Base-by-base conservation (phyloP, 2,888 invertebrate genomes). In the Troides helena region DNA sequence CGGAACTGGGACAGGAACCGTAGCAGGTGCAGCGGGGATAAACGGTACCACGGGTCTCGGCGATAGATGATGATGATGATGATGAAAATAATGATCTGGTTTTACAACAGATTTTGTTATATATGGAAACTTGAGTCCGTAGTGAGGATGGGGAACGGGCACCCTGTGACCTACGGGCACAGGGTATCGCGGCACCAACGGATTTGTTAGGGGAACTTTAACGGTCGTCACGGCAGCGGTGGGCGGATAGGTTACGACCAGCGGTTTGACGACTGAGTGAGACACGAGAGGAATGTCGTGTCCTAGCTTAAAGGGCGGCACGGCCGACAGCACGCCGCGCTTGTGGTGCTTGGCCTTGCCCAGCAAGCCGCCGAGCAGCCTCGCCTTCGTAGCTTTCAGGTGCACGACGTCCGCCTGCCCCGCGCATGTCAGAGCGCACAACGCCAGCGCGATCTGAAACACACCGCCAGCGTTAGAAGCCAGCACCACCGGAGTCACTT, bases 271-370 rank as follows among this genome's bases (percentile, higher is more conserved):
- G 12, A 93, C 80, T 1, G 93, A 93, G 75, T 93, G 93, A 0
- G 91, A 88, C 21, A 93, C 89, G 8, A 80, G 85, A 0, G 93
- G 92, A 62, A 92, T 89, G 72, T 93, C 93, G 71, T 92, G 87
- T 53, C 93, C 93, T 8, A 90, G 83, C 71, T 93, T 93, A 80
- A 83, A 93, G 4, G 93, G 84, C 0, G 93, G 93, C n/a, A 93
- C 81, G 6, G 81, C 73, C 14, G 90, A 85, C 61, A 89, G 80
- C 18, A 88, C 83, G 70, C 92, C 92, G 14, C 91, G 83, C 76
- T 92, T 92, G 77, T 89, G 87, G 23, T 92, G 92, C 74, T 85
- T 87, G 71, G 78, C 78, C 67, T 80, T 81, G 43, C 74, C 78
- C 1, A 80, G 74, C 60, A 90, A 77, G 59, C 84, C 80, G 43